These are phyloP conservation scores for Peromyscus melanophrys DNA, from an alignment of 2,797 vertebrate genomes.

Conservation along the genomic window DNA sequence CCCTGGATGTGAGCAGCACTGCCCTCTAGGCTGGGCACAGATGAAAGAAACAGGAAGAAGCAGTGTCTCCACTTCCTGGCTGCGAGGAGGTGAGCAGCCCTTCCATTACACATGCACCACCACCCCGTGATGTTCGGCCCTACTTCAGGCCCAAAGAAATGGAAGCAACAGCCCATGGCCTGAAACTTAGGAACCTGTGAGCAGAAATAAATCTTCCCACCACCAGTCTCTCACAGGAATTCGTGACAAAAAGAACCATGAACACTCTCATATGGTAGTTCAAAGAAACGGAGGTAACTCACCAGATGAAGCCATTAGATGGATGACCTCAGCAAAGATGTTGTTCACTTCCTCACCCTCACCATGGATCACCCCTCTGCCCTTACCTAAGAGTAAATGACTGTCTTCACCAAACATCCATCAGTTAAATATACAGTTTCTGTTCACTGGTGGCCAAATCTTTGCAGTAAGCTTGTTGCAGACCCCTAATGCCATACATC, in stretches of 20 bases:
- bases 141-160: background rate
- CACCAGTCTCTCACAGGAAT: background rate
- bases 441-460: slow-evolving; percentile 34
- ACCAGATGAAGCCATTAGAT: background rate
- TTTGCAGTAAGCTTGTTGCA: background rate
- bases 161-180: background rate
- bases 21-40: background rate
- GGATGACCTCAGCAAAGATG: background rate
- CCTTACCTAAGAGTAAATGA: background rate
- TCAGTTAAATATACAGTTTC: background rate
- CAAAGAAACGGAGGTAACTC: background rate
- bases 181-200: background rate
- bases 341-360: background rate
- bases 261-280: background rate
- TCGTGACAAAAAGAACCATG: background rate
- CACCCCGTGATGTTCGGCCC: too few species aligned
- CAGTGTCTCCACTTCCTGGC: background rate
- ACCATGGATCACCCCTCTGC: background rate
- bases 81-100: background rate
- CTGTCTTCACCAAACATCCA: background rate
- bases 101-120: too few species aligned
- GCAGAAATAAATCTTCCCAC: background rate
- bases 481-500: background rate
- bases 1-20: background rate
- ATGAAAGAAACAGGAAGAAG: background rate